Evolutionary conservation across 2,888 invertebrate genomes (phyloP), one percentile per base, ranked within the genome.

Genomic region (Melinaea menophilus): DNA sequence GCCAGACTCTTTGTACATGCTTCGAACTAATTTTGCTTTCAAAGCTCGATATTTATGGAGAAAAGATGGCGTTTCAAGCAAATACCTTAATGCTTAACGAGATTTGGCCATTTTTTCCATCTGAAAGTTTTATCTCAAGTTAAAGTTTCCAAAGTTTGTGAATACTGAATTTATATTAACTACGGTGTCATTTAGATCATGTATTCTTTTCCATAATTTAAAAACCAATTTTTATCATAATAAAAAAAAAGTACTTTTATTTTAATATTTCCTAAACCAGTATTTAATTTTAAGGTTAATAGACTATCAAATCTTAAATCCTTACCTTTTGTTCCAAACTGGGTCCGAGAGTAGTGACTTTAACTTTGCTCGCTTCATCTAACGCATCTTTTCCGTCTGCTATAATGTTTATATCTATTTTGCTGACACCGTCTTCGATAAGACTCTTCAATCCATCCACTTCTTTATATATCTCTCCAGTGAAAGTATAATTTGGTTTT

Each of bases 251-350:
- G 22, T 22, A 22, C 0, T 22, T 22, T 22, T 22, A 22, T 22
- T 22, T 22, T 22, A 22, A 22, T 22, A 22, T 22, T 22, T 22
- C 22, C 22, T 22, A 22, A n/a, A 13, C 5, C 3, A 12, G 45
- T 46, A 47, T 34, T 55, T 13, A 34, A 35, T 46, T 55, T 60
- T 55, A 33, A 31, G 11, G 45, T 4, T 37, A 31, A 55, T 9
- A 11, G 41, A 9, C 9, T 41, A 41, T 41, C 1, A 41, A 41
- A 41, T 41, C 5, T 31, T 7, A 11, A 58, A 9, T 31, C 74
- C 79, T 79, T 72, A 93, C 90, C 81, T 94, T 94, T 75, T 94
- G 94, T 77, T 94, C 94, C 76, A 93, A 86, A 73, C 93, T 93
- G 48, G 94, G 94, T 55, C 93, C 93, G 67, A 92, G 91, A 11